phyloP scores from a whole-genome alignment of 2,113 vertebrate species.

The Symphodus melops region DNA sequence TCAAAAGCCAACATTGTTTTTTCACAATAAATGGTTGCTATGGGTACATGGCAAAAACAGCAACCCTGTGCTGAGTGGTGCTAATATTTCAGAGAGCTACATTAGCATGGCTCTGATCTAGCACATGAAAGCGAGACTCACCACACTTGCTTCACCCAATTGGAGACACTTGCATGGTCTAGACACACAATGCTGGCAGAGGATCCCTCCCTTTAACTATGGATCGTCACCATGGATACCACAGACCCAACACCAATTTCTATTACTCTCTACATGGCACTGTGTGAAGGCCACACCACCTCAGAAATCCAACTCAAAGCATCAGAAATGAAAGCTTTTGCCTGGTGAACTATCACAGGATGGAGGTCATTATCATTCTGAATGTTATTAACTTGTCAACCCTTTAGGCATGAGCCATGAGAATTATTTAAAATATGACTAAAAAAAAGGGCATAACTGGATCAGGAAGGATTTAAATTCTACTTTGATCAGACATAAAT shows the following conservation, averaged over 20 bases:
- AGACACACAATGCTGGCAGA: slow-evolving; percentile 64
- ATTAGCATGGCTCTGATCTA: slow-evolving; percentile 77
- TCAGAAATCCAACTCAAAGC: slow-evolving; percentile 66
- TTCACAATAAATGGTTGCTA: slow-evolving; percentile 48
- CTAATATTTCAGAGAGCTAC: slow-evolving; percentile 58
- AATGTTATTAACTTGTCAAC: slow-evolving; percentile 6
- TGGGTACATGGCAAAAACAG: slow-evolving; percentile 49
- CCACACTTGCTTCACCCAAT: slow-evolving; percentile 61
- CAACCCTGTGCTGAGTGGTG: slow-evolving; percentile 39
- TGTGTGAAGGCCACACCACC: slow-evolving; percentile 65
- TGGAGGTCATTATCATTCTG: slow-evolving; percentile 34
- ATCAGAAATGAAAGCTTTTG: slow-evolving; percentile 53
- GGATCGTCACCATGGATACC: slow-evolving; percentile 74
- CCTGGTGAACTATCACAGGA: slow-evolving; percentile 33
- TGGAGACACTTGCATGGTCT: slow-evolving; percentile 61
- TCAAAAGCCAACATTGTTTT: slow-evolving; percentile 34
- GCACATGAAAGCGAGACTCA: slow-evolving; percentile 66
- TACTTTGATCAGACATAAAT: slow-evolving; percentile 16
- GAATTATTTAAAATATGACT: background rate
- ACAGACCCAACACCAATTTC: slow-evolving; percentile 59
- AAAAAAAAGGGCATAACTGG: slow-evolving; percentile 7
- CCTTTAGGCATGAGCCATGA: slow-evolving; percentile 23
- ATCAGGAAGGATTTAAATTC: slow-evolving; percentile 23
- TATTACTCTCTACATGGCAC: slow-evolving; percentile 55
- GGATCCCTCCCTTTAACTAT: slow-evolving; percentile 56